Conservation (phyloP, 2,888 invertebrate genomes). For the Cremastobaeus sp. region DNA sequence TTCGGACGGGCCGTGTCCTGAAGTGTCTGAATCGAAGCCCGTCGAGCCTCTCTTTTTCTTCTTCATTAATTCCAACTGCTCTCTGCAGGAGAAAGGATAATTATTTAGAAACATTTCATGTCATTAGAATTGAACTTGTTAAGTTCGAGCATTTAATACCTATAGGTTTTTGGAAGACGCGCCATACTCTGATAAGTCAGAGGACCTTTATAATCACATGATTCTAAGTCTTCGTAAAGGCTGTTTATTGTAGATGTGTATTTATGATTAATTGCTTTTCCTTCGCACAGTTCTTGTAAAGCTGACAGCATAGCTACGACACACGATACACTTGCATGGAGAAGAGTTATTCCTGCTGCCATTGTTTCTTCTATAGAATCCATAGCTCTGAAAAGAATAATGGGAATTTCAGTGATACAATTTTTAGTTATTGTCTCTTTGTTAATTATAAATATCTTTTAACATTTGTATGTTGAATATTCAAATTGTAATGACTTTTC, state of each 20-base stretch:
- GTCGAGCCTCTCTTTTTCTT: conserved; percentile 66
- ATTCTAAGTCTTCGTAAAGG: conserved; percentile 74
- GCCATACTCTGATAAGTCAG: conserved; percentile 91
- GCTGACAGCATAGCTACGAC: conserved; percentile 90
- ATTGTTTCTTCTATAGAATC: conserved; percentile 96
- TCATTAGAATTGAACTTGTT: neutral
- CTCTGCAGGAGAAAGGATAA: conserved; percentile 60
- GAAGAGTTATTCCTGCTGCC: conserved; percentile 86
- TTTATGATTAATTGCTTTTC: conserved; percentile 84
- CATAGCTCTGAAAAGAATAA: conserved; percentile 83
- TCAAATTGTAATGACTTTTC: too few species aligned
- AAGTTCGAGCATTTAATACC: too few species aligned
- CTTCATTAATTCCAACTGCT: conserved; percentile 77
- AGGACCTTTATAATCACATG: conserved; percentile 88
- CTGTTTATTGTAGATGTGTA: conserved; percentile 75
- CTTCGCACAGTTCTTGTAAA: conserved; percentile 87
- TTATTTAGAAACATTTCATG: neutral
- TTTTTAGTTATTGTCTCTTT: too few species aligned
- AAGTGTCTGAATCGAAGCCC: conserved; percentile 74
- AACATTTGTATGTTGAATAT: too few species aligned
- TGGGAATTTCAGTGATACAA: too few species aligned
- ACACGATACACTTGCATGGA: conserved; percentile 90
- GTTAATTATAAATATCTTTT: too few species aligned
- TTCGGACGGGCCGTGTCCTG: conserved; percentile 75
- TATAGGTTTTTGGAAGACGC: conserved; percentile 89